A percentile compares a stretch with the other conserved stretches of the same genome.
These are phyloP conservation scores for Myotis yumanensis DNA, from an alignment of 2,113 vertebrate species.

Conservation along the genomic window DNA sequence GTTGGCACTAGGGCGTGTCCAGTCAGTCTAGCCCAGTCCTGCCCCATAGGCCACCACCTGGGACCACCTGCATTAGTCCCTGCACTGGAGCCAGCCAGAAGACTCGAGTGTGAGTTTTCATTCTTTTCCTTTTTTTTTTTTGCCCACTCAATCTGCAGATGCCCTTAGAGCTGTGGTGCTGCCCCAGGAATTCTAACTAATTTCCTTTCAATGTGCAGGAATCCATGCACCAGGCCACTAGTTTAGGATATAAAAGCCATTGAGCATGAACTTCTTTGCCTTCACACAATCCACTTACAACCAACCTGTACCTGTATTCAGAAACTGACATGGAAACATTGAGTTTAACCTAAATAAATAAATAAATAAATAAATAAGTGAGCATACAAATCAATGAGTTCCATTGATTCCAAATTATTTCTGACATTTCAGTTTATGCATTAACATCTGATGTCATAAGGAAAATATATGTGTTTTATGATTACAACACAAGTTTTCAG, in stretches of 20 bases:
- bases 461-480: slow-evolving; percentile 2
- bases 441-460: not conserved
- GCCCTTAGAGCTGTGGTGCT: too few species aligned
- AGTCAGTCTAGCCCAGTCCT: too few species aligned
- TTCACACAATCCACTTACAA: not conserved
- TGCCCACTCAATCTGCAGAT: too few species aligned
- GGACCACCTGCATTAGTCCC: too few species aligned
- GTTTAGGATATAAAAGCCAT: not conserved
- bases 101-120: too few species aligned
- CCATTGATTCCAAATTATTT: not conserved
- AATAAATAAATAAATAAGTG: not conserved
- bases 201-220: too few species aligned
- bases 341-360: not conserved
- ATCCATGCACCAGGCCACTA: too few species aligned
- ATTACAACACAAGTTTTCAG: not conserved
- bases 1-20: too few species aligned
- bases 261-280: not conserved
- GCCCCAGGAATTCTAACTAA: too few species aligned
- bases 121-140: too few species aligned
- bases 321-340: not conserved
- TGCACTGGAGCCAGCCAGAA: too few species aligned
- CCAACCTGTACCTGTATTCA: not conserved
- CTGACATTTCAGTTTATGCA: not conserved
- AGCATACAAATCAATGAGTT: not conserved
- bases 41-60: too few species aligned